Evolutionary conservation across 2,888 invertebrate genomes (phyloP), one percentile per base, ranked within the genome.

Genomic region (Drosophila cognata): DNA sequence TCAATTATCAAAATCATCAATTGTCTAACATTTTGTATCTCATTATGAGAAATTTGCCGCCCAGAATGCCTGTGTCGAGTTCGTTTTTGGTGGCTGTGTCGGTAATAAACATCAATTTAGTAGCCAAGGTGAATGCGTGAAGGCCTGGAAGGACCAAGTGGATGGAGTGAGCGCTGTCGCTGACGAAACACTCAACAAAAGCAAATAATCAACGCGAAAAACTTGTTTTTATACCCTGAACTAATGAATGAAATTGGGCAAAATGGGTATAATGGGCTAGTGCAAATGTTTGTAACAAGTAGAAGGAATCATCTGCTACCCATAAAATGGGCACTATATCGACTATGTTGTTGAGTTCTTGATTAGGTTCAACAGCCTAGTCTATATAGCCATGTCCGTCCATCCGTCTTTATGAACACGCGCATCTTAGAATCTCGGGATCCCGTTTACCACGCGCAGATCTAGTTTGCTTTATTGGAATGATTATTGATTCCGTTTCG

Each of bases 101-200:
- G 91, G 84, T 41, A 91, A 91, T 57, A 51, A 58, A 13, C 88
- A 88, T 64, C 84, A 88, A 65, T 90, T 90, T 53, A 70, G 61
- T 46, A 78, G 66, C 57, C 55, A 74, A 59, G 33, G 18, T 2
- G 78, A 86, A 21, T 90, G 87, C 61, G 84, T 84, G 36, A 73
- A 59, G 52, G 63, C 82, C 51, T 88, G 87, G 59, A 88, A 90
- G 84, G 87, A 86, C 69, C 87, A 71, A 70, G 51, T 11, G 29
- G 6, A 57, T 8, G 16, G 25, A 46, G 1, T 25, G 21, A 25
- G 21, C 16, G 16, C 4, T 46, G 46, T 25, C 16, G 46, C 7
- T 46, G 16, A 29, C 21, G 46, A 25, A 46, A 25, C 8, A 46
- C 16, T 4, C 16, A 62, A n/a, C n/a, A 60, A 60, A 53, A 25